These are phyloP conservation scores for Gymnarchus niloticus DNA, from an alignment of 2,113 vertebrate species.

Conservation along the genomic window DNA sequence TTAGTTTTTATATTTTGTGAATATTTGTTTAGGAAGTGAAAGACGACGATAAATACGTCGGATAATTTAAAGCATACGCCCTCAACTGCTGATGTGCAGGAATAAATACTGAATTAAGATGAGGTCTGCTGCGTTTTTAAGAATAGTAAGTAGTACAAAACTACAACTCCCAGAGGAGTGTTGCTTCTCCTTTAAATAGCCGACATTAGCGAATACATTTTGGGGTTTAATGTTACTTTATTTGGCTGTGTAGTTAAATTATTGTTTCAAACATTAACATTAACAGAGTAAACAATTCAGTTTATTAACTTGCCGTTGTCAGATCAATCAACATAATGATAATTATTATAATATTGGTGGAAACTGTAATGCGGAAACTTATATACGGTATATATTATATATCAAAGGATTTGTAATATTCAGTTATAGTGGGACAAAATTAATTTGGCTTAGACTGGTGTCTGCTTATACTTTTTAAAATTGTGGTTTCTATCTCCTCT, in stretches of 20 bases:
- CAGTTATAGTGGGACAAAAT: neutral
- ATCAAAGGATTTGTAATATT: neutral
- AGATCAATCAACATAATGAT: neutral
- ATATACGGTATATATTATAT: too few species aligned
- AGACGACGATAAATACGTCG: neutral
- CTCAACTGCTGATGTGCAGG: neutral
- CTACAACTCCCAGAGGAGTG: constrained; percentile 47
- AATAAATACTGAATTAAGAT: neutral
- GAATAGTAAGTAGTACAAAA: neutral
- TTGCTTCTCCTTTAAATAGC: neutral
- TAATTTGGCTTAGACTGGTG: neutral
- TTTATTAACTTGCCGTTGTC: neutral
- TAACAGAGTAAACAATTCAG: neutral
- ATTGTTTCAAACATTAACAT: neutral
- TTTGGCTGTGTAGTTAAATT: neutral
- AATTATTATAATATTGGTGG: neutral
- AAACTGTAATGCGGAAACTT: neutral
- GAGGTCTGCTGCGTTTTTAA: neutral
- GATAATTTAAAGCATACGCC: neutral
- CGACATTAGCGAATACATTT: neutral
- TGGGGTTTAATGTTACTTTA: neutral
- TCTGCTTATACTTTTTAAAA: neutral
- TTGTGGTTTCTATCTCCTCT: neutral
- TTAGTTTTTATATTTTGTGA: neutral
- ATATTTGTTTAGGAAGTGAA: neutral